Base-by-base conservation (phyloP, 2,888 invertebrate genomes). In the Drosophila tanythrix region DNA sequence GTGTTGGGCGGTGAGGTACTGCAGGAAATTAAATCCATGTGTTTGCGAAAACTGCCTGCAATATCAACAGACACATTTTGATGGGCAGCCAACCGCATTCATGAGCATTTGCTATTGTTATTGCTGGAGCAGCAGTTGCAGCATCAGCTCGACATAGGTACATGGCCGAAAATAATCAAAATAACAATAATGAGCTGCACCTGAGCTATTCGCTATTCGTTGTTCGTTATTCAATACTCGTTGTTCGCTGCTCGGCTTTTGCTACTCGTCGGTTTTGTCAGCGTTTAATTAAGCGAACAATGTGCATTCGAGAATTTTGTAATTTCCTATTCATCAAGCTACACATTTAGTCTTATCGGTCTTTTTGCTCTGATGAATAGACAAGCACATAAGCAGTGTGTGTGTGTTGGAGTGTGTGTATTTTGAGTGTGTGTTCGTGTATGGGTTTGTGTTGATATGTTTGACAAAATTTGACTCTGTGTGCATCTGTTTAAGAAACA, bases 21-120 rank as follows among this genome's bases (percentile, higher is more conserved):
- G 72, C 87, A 89, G 90, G 88, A 88, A 90, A 88, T 90, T 89
- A 88, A 87, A 87, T 75, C 70, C 90, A 89, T 89, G 75, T 74
- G 78, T 61, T 50, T 52, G 70, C 57, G 59, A 21, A 33, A 33
- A 35, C 35, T 56, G 56, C 57, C 64, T 61, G 73, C 66, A 74
- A 81, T 70, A 73, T 58, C 68, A 73, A 57, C 71, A 66, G 48
- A 25, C 63, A n/a, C 71, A 81, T 72, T 79, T 74, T 79, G 79
- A 70, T 74, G 82, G 65, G 69, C 69, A 76, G 65, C 70, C 76
- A 74, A 61, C 60, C 71, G 58, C 72, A 79, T 76, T 81, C 87
- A 87, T 75, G 88, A 58, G 76, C 76, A 75, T 67, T 76, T 67
- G 74, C 76, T 66, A 83, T 89, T 83, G 84, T 89, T 68, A 65